Conservation (phyloP, 2,113 vertebrate genomes). For the Poicephalus gulielmi region DNA sequence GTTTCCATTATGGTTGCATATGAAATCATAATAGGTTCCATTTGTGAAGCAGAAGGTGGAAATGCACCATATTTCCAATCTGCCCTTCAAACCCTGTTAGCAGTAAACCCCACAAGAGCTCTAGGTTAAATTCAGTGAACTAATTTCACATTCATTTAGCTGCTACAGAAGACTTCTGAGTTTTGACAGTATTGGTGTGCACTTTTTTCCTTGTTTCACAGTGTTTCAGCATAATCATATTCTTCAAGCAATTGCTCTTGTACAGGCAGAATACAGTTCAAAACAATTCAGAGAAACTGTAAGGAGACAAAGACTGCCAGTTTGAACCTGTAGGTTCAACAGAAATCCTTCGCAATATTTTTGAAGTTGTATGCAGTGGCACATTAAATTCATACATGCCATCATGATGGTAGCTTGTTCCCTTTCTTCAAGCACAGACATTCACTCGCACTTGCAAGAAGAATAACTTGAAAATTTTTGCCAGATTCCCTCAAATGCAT, state of each 20-base stretch:
- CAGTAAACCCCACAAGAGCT: neutral
- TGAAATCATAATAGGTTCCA: neutral
- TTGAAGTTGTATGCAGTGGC: rapidly evolving
- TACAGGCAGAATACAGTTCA: neutral
- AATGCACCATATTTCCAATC: neutral
- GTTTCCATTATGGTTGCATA: neutral
- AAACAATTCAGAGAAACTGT: neutral
- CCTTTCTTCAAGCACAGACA: neutral
- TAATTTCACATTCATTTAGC: neutral
- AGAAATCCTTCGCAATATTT: neutral
- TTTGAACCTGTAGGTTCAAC: neutral
- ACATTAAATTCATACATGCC: neutral
- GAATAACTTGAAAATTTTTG: neutral
- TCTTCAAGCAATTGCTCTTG: neutral
- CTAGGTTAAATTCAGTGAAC: neutral
- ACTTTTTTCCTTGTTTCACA: neutral
- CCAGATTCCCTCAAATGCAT: neutral
- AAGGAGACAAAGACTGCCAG: neutral
- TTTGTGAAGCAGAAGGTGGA: neutral
- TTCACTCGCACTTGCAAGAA: neutral
- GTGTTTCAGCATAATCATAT: neutral
- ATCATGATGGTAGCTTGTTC: neutral
- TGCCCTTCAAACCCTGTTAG: neutral
- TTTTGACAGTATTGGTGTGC: neutral
- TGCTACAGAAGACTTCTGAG: neutral